These are phyloP conservation scores for Drosophila aldrichi DNA, from an alignment of 2,888 invertebrate species.

Conservation along the genomic window DNA sequence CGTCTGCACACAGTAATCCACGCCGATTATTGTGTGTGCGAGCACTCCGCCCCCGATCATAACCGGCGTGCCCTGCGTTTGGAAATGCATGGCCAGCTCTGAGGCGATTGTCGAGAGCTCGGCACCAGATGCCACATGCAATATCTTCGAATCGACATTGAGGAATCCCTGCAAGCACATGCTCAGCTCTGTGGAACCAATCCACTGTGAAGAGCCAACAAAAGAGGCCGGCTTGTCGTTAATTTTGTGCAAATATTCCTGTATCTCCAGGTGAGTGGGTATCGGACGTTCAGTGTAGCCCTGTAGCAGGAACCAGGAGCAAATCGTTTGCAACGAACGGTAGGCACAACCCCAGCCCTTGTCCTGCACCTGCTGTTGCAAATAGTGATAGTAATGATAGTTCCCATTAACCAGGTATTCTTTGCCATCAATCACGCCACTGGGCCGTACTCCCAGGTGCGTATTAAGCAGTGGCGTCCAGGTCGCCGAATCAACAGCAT, in stretches of 20 bases:
- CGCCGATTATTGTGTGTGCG: constrained; percentile 98
- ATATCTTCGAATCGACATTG: constrained; percentile 91
- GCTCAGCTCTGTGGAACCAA: constrained; percentile 98
- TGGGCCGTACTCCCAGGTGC: constrained; percentile 87
- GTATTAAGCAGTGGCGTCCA: constrained; percentile 89
- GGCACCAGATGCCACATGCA: constrained; percentile 93
- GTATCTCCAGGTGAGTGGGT: constrained; percentile 94
- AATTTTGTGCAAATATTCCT: constrained; percentile 96
- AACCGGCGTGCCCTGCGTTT: constrained; percentile 96
- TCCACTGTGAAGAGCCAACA: constrained; percentile 97
- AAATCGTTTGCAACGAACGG: constrained; percentile 97
- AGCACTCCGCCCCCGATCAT: constrained; percentile 99
- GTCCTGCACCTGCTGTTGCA: constrained; percentile 97
- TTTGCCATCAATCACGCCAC: constrained; percentile 86
- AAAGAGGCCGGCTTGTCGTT: constrained; percentile 96
- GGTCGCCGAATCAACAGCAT: constrained; percentile 53
- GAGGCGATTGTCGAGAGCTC: constrained; percentile 92
- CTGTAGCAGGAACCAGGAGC: constrained; percentile 97
- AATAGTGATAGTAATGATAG: constrained; percentile 98
- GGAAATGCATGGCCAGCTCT: constrained; percentile 95
- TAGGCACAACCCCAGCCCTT: constrained; percentile 99
- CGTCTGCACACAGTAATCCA: constrained; percentile 92
- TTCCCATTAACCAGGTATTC: constrained; percentile 90
- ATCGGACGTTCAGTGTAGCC: constrained; percentile 91
- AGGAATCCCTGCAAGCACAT: constrained; percentile 94